A percentile compares a stretch with the other conserved stretches of the same genome.
These are phyloP conservation scores for Euwallacea similis DNA, from an alignment of 1,140 invertebrate species.

Conservation along the genomic window DNA sequence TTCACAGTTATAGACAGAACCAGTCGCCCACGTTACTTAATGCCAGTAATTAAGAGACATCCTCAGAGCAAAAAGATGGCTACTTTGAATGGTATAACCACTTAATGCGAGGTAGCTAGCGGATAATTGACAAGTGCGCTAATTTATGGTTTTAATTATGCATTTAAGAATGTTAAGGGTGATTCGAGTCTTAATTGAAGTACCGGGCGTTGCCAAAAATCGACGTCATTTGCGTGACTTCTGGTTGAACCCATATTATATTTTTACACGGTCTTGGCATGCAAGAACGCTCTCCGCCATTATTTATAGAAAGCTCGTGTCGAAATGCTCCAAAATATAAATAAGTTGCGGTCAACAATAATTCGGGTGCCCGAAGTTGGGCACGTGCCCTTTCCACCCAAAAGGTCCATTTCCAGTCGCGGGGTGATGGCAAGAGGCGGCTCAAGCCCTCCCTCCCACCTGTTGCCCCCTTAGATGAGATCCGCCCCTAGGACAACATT, in stretches of 20 bases:
- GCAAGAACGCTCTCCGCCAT: conserved; percentile 14
- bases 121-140: too few species aligned
- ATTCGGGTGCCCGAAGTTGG: background rate
- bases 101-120: too few species aligned
- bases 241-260: conserved; percentile 22
- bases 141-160: too few species aligned
- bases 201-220: conserved; percentile 18
- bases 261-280: conserved; percentile 23
- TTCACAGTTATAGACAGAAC: too few species aligned
- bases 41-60: too few species aligned
- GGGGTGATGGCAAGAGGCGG: conserved; percentile 10
- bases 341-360: background rate
- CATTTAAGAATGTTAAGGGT: too few species aligned
- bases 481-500: conserved; percentile 25
- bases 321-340: conserved; percentile 15
- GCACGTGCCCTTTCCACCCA: conserved; percentile 8
- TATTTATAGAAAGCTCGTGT: conserved; percentile 23
- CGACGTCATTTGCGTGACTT: conserved; percentile 24
- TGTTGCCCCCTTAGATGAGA: conserved; percentile 31
- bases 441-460: conserved; percentile 33
- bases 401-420: conserved; percentile 17
- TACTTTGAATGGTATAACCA: too few species aligned
- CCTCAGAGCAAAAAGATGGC: too few species aligned
- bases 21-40: too few species aligned
- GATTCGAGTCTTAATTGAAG: too few species aligned